These are phyloP conservation scores for Calosoma granatense DNA, from an alignment of 1,140 invertebrate genomes.

Conservation along the genomic window DNA sequence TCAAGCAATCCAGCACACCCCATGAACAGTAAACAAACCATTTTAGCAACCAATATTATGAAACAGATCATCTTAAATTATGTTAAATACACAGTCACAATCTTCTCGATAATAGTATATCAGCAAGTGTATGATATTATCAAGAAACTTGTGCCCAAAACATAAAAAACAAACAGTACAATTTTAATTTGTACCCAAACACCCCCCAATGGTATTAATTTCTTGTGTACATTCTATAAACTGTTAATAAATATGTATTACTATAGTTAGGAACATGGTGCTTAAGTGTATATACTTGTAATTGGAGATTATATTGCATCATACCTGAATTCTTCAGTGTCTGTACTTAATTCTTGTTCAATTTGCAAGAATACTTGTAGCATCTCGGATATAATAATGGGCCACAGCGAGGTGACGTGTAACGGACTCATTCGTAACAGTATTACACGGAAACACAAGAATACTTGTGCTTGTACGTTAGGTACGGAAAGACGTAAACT, in stretches of 20 bases:
- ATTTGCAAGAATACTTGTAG: slow-evolving; percentile 86
- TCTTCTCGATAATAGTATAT: no score
- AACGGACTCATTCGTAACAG: slow-evolving; percentile 77
- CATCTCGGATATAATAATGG: slow-evolving; percentile 88
- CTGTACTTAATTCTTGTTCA: slow-evolving; percentile 73
- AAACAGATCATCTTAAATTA: no score
- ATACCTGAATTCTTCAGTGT: slow-evolving; percentile 72
- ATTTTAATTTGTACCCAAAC: no score
- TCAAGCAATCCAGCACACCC: background rate
- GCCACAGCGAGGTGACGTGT: slow-evolving; percentile 86
- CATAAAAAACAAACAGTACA: no score
- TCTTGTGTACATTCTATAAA: no score
- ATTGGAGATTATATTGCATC: slow-evolving; percentile 11
- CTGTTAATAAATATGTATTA: no score
- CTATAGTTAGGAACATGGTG: no score
- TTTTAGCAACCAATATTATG: no score
- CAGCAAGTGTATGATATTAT: no score
- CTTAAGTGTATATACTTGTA: no score
- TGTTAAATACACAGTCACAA: background rate
- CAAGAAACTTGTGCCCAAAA: no score
- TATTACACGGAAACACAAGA: slow-evolving; percentile 84
- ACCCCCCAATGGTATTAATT: no score
- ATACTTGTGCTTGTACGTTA: slow-evolving; percentile 77
- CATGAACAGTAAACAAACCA: background rate
- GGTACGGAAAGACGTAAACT: slow-evolving; percentile 72